phyloP scores from a whole-genome alignment of 1,140 invertebrate genomes.

The Drosophila novamexicana region DNA sequence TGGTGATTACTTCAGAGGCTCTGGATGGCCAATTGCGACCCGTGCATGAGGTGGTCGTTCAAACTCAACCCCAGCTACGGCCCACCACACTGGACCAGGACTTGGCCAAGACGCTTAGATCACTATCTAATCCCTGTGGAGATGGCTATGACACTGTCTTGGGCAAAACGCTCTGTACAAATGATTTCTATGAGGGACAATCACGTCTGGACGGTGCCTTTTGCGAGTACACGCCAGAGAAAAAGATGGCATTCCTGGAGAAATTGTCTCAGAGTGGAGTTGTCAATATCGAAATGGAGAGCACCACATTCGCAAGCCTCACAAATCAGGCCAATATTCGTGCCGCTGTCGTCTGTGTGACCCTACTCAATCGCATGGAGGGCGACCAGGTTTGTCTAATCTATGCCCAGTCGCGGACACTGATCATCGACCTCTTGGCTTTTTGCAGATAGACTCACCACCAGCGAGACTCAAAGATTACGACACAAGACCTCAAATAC shows the following conservation, averaged over 20 bases:
- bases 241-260: conserved; percentile 93
- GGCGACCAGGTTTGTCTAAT: conserved; percentile 90
- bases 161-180: conserved; percentile 97
- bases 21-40: conserved; percentile 87
- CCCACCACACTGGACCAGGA: conserved; percentile 91
- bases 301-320: conserved; percentile 91
- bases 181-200: conserved; percentile 96
- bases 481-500: conserved; percentile 33
- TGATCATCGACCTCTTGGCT: neutral
- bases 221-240: conserved; percentile 94
- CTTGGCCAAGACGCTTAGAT: conserved; percentile 90
- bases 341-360: conserved; percentile 95
- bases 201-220: conserved; percentile 97
- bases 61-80: conserved; percentile 66
- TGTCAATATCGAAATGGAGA: conserved; percentile 99
- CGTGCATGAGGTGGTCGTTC: conserved; percentile 87
- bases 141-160: conserved; percentile 92
- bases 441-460: conserved; percentile 20
- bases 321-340: conserved; percentile 93
- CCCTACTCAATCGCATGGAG: conserved; percentile 94
- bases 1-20: conserved; percentile 89
- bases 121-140: conserved; percentile 85
- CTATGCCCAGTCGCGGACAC: neutral
- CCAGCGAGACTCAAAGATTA: conserved; percentile 17
- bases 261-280: conserved; percentile 91